Evolutionary conservation across 2,797 vertebrate species (phyloP).

Genomic region (Sciaenops ocellatus): DNA sequence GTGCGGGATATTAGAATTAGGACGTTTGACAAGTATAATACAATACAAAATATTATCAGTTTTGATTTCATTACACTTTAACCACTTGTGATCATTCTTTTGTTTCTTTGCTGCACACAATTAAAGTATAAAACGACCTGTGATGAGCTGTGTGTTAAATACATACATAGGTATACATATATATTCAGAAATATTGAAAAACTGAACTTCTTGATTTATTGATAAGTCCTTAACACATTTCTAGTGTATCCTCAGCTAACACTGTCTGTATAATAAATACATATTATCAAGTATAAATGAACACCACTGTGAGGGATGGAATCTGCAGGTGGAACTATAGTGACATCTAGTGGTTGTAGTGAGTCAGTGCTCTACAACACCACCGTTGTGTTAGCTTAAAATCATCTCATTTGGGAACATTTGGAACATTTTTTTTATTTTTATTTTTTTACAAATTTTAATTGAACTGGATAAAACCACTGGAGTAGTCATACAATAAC

Average conservation of each 20-base stretch:
- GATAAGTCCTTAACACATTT: not conserved
- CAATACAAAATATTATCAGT: not conserved
- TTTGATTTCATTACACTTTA: not conserved
- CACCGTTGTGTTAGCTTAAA: no score
- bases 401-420: not conserved
- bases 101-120: not conserved
- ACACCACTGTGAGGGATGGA: accelerated
- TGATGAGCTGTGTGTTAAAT: no score
- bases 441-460: not conserved
- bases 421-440: not conserved
- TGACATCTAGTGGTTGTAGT: conserved; percentile 54
- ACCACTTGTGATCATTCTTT: not conserved
- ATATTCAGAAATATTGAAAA: not conserved
- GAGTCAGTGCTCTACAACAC: not conserved
- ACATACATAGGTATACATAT: no score
- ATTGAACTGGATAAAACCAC: not conserved
- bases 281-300: not conserved
- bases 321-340: conserved; percentile 27
- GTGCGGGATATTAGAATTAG: not conserved
- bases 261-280: not conserved
- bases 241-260: not conserved
- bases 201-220: not conserved
- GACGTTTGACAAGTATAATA: not conserved
- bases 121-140: not conserved
- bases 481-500: not conserved